Evolutionary conservation across 2,888 invertebrate species (phyloP).

Genomic region (Pherbina coryleti): DNA sequence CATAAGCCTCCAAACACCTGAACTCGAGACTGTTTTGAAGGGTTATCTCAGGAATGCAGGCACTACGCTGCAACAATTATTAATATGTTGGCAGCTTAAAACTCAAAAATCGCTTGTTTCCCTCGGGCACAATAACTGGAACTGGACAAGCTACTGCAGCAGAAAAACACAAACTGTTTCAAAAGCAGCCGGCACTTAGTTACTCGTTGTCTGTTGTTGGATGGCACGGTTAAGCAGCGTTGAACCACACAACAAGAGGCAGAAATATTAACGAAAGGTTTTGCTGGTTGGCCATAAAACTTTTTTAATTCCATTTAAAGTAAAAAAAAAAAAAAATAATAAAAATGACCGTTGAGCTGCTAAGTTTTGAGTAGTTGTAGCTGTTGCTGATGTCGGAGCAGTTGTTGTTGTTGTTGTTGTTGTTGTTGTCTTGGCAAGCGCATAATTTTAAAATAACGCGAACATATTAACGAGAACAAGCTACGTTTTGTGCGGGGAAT

Average conservation of each 20-base stretch:
- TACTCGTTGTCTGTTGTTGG: no score
- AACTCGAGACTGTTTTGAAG: no score
- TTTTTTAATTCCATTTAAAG: conserved; percentile 32
- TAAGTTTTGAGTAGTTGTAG: not conserved
- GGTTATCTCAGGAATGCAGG: no score
- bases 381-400: not conserved
- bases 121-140: no score
- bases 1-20: no score
- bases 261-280: not conserved
- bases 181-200: no score
- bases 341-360: conserved; percentile 5
- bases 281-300: conserved; percentile 8
- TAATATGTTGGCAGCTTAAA: no score
- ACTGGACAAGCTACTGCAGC: not conserved
- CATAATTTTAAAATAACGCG: conserved; percentile 20
- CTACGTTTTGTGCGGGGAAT: conserved; percentile 23
- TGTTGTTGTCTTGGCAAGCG: conserved; percentile 1
- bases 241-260: not conserved
- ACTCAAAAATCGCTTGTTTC: no score
- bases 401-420: not conserved
- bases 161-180: not conserved
- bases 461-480: conserved; percentile 23
- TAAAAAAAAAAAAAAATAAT: not conserved
- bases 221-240: no score
- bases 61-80: no score